phyloP scores from a whole-genome alignment of 2,888 invertebrate species.

The Ommatoiulus sabulosus region DNA sequence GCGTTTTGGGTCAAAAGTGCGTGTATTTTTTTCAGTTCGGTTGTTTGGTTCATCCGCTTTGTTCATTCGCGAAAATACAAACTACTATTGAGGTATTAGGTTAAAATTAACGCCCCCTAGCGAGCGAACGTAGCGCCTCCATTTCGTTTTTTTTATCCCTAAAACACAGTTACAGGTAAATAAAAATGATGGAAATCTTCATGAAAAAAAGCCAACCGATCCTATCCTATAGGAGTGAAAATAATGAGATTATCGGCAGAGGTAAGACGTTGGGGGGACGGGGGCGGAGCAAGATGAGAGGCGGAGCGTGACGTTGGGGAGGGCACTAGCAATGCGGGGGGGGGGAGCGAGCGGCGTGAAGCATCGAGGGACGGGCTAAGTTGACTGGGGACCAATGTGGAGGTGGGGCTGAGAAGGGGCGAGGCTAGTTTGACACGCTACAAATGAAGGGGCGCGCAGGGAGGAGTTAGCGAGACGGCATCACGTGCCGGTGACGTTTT shows the following conservation, averaged over 20 bases:
- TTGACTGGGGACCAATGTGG: background rate
- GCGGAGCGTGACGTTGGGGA: background rate
- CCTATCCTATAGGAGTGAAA: background rate
- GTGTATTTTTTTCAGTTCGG: background rate
- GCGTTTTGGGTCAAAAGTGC: background rate
- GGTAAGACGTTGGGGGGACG: constrained; percentile 10
- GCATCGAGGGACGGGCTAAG: background rate
- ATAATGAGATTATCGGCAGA: background rate
- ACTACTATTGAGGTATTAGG: constrained; percentile 8
- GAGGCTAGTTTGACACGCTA: background rate
- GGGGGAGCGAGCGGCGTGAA: background rate
- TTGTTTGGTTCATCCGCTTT: background rate
- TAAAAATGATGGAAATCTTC: constrained; percentile 20
- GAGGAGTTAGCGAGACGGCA: background rate
- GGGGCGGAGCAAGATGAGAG: background rate
- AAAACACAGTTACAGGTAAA: constrained; percentile 8
- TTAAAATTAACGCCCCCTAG: constrained; percentile 20
- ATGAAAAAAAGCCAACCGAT: background rate
- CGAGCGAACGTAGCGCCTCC: background rate
- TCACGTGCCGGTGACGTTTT: constrained; percentile 4
- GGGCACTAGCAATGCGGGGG: background rate
- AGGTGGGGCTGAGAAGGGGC: background rate
- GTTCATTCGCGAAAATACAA: background rate
- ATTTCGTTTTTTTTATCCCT: background rate
- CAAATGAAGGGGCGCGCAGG: background rate